Percentiles rank a stretch among this genome's conserved stretches.
These are phyloP conservation scores for Echiichthys vipera DNA, from an alignment of 2,797 vertebrate genomes.

Conservation along the genomic window DNA sequence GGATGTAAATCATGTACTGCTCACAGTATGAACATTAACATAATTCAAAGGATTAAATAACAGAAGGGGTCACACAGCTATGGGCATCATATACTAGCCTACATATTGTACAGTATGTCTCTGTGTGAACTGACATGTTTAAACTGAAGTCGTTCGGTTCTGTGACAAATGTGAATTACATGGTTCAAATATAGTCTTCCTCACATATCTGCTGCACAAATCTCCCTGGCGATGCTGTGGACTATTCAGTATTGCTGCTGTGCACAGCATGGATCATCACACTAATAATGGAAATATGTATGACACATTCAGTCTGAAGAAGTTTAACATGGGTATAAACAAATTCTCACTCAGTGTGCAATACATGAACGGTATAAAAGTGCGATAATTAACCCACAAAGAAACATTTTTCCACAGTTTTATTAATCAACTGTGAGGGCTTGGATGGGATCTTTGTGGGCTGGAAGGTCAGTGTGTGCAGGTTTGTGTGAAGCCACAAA, in stretches of 20 bases:
- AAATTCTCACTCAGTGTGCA: not conserved
- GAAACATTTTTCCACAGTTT: not conserved
- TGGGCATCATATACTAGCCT: not conserved
- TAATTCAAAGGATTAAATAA: too few species aligned
- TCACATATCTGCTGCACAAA: not conserved
- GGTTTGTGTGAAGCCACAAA: not conserved
- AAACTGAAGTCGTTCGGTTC: not conserved
- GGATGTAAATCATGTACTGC: too few species aligned
- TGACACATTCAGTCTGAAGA: not conserved
- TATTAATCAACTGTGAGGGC: constrained; percentile 7
- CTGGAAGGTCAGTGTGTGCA: not conserved
- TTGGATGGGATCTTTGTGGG: not conserved
- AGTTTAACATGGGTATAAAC: not conserved
- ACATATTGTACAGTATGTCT: not conserved
- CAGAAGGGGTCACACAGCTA: not conserved
- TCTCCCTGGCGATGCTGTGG: not conserved
- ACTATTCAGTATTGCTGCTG: not conserved
- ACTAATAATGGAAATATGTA: constrained; percentile 1
- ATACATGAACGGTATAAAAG: not conserved
- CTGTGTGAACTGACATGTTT: not conserved
- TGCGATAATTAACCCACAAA: constrained; percentile 6
- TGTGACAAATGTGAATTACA: not conserved
- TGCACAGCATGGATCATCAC: not conserved
- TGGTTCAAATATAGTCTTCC: not conserved
- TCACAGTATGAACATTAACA: too few species aligned